Conservation (phyloP, 2,888 invertebrate species). For the Petrolisthes cinctipes region DNA sequence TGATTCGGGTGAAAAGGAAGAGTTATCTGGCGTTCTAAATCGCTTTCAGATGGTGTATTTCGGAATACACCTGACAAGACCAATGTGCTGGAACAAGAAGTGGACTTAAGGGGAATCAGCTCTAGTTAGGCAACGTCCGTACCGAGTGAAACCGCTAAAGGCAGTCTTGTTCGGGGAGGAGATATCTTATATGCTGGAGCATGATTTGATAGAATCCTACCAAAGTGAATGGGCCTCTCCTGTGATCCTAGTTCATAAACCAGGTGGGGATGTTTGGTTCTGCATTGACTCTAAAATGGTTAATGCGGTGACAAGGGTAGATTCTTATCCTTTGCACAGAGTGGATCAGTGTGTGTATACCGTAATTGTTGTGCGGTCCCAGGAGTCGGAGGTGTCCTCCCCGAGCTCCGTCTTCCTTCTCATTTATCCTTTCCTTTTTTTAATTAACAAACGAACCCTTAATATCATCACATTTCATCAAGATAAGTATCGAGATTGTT, state of each 20-base stretch:
- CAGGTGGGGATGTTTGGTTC: not conserved
- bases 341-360: not conserved
- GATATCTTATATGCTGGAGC: not conserved
- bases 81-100: not conserved
- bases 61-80: not conserved
- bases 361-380: too few species aligned
- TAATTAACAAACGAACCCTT: too few species aligned
- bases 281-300: not conserved
- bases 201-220: not conserved
- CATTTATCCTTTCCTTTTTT: too few species aligned
- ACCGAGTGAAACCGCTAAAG: not conserved
- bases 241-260: not conserved
- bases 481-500: too few species aligned
- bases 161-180: too few species aligned
- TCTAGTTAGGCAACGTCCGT: not conserved
- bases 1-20: not conserved
- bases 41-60: not conserved
- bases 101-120: conserved; percentile 8
- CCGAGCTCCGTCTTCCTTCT: too few species aligned
- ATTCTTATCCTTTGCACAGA: not conserved
- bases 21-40: not conserved
- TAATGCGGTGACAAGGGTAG: not conserved
- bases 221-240: not conserved
- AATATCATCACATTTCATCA: too few species aligned
- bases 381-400: too few species aligned